Base-by-base conservation (phyloP, 2,113 vertebrate genomes). In the Limnothrissa miodon region DNA sequence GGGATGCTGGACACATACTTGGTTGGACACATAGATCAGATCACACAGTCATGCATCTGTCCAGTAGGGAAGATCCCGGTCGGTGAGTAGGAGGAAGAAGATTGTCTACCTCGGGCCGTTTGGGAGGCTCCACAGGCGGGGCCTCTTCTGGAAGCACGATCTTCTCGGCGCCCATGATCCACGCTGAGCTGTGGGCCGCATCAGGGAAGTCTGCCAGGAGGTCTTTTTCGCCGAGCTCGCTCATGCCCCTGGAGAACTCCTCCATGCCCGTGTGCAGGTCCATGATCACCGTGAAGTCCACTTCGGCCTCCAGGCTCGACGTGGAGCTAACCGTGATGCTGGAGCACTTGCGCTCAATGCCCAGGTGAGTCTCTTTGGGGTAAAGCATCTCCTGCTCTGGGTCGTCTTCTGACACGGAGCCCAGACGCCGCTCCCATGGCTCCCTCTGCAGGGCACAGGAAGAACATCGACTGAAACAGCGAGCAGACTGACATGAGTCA, bases 321-420 rank as follows among this genome's bases (percentile, higher is more conserved):
- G 98, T 98, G 5, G 98, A 99, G 92, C 97, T 99, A 91, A 99
- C 97, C 0, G 97, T 98, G 93, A 99, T 98, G 93, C 97, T 99
- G 91, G 97, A 98, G 90, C 97, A 98, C 91, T 99, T 99, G 81
- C 97, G 96, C 89, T 99, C 98, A 0, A 98, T 99, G 88, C 97
- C 96, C 90, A 99, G 93, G 89, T 99, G 97, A 89, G 95, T 97
- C 91, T 99, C 98, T 91, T 97, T 99, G 90, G 98, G 94, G 91
- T 97, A 98, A 29, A 95, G 95, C 0, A 95, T 92, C 13, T 97
- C 97, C 78, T 95, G 96, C 92, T 99, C 98, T 90, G 96, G 97
- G 89, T 98, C 97, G 23, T 97, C 98, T 85, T 99, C 98, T 0
- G 94, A 95, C 6, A 93, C 93, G 0, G 94, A 95, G 82, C 95